These are phyloP conservation scores for Ailuropoda melanoleuca DNA, from an alignment of 2,113 vertebrate genomes.

Conservation along the genomic window DNA sequence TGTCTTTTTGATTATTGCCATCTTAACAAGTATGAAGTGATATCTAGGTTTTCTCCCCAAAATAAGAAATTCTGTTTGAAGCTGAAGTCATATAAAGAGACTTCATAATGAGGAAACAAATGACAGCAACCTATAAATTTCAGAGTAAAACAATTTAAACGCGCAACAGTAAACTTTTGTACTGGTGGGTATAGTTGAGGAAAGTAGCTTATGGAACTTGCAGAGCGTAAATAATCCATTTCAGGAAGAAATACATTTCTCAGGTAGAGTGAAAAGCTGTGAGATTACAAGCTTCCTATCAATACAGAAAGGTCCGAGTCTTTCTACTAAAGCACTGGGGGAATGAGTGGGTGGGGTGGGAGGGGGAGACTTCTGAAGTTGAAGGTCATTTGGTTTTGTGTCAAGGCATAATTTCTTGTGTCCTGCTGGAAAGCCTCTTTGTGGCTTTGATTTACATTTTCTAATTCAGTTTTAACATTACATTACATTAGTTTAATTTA, in stretches of 20 bases:
- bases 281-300: conserved; percentile 85
- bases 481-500: background rate
- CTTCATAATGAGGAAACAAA: background rate
- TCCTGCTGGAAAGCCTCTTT: background rate
- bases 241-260: conserved; percentile 91
- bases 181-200: conserved; percentile 48
- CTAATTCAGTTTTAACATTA: background rate
- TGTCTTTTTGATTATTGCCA: background rate
- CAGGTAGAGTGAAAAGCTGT: conserved; percentile 92
- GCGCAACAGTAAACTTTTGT: background rate
- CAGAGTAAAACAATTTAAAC: conserved; percentile 6
- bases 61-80: background rate
- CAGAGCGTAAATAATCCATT: conserved; percentile 92
- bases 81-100: background rate
- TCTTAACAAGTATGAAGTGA: background rate
- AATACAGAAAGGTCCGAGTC: background rate
- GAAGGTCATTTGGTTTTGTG: background rate
- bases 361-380: background rate
- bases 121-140: background rate
- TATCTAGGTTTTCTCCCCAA: background rate
- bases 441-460: background rate
- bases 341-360: background rate
- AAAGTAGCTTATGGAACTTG: conserved; percentile 88
- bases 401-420: background rate
- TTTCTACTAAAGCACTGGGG: background rate